Evolutionary conservation across 2,797 vertebrate genomes (phyloP), one percentile per base, ranked within the genome.

Genomic region (Spea hammondii): DNA sequence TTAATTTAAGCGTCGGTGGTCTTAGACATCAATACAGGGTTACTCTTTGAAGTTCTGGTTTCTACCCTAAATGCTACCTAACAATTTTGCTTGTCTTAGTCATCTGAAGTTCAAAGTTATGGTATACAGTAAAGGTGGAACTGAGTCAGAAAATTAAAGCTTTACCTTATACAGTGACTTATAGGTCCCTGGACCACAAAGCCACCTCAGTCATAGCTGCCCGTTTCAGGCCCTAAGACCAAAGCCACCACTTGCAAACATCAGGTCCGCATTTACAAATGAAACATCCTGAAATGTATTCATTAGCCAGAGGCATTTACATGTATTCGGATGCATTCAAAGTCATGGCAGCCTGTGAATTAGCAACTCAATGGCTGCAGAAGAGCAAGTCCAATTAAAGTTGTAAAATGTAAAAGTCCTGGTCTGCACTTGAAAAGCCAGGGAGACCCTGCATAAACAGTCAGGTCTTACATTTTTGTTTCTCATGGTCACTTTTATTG

Each of bases 371-470:
- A 72, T 72, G 55, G 70, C 8, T 60, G 45, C 45, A 60, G 32
- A 17, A 57, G 53, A 57, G 70, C 45, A 72, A 72, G 70, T 9
- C 54, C 70, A 72, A 60, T 72, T 72, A 60, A 60, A 62, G 70
- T 46, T 72, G 70, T 72, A 72, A 72, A 60, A 72, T 60, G 70
- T 60, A 47, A 70, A 72, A 60, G 54, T 62, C 48, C 54, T 72
- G 55, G 70, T 62, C 70, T 72, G 70, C 70, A 60, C 70, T 72
- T 72, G 55, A 48, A 72, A 72, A 72, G 70, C 70, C 17, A 47
- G n/a, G 17, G 46, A 12, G 54, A 44, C 67, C 13, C 51, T 54
- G 50, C 12, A 55, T 48, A 72, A 60, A 72, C 55, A 60, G 6
- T 3, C 48, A 45, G 44, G 48, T 11, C 44, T n/a, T 4, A 10